Evolutionary conservation across 2,888 invertebrate genomes (phyloP).

Genomic region (Sinopyrophorus schimmeli): DNA sequence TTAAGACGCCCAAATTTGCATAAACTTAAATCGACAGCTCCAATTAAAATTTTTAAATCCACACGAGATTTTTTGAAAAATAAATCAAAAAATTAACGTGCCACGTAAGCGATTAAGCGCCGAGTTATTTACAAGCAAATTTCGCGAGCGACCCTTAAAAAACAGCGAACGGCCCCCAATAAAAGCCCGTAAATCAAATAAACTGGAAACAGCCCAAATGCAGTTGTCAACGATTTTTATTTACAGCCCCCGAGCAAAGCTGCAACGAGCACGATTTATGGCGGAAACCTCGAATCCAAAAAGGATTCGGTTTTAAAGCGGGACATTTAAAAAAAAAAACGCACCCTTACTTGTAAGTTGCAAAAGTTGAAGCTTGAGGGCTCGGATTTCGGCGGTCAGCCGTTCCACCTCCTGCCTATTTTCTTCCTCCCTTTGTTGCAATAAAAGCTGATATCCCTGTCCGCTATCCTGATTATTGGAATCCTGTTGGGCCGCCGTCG

Average conservation of each 20-base stretch:
- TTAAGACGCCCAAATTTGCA: too few species aligned
- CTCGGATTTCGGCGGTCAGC: slow-evolving; percentile 64
- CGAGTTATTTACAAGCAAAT: too few species aligned
- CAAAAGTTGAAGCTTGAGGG: slow-evolving; percentile 62
- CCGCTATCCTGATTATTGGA: slow-evolving; percentile 48
- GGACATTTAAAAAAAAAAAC: slow-evolving; percentile 9
- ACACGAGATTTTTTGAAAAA: too few species aligned
- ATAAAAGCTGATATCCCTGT: slow-evolving; percentile 55
- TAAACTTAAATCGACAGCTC: too few species aligned
- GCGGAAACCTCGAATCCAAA: slow-evolving; percentile 2
- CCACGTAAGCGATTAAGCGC: too few species aligned
- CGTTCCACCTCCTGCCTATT: slow-evolving; percentile 64
- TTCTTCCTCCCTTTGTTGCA: slow-evolving; percentile 65
- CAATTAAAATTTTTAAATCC: too few species aligned
- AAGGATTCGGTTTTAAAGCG: slow-evolving; percentile 2
- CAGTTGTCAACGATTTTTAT: slow-evolving; percentile 11
- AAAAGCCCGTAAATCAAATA: too few species aligned
- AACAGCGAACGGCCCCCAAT: too few species aligned
- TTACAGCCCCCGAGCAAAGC: neutral
- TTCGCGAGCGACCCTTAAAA: too few species aligned
- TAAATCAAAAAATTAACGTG: too few species aligned
- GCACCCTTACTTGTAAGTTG: slow-evolving; percentile 59
- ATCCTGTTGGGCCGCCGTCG: slow-evolving; percentile 42
- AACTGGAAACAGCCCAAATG: slow-evolving; percentile 13
- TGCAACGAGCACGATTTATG: too few species aligned